Evolutionary conservation across 2,888 invertebrate genomes (phyloP).

Genomic region (Eulithis prunata): DNA sequence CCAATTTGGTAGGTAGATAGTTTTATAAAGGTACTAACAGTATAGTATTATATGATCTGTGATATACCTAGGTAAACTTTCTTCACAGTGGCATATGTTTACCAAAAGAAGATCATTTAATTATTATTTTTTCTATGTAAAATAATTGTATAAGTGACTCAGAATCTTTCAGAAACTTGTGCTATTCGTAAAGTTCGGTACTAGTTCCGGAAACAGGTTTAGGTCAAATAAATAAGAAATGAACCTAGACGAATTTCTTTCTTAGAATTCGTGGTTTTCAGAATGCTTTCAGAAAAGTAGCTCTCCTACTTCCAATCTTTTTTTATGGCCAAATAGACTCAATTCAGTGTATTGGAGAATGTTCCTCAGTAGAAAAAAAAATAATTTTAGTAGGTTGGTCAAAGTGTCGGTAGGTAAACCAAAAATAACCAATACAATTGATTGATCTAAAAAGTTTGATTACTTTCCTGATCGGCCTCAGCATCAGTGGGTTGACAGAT

Average conservation of each 20-base stretch:
- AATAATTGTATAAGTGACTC: too few species aligned
- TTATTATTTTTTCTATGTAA: too few species aligned
- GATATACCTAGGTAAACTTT: too few species aligned
- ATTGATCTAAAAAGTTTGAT: constrained; percentile 27
- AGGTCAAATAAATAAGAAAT: constrained; percentile 12
- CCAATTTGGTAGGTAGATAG: too few species aligned
- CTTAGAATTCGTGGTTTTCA: background rate
- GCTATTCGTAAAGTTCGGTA: background rate
- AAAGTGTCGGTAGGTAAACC: background rate
- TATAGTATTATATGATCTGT: too few species aligned
- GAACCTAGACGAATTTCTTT: background rate
- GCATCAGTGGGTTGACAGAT: constrained; percentile 18
- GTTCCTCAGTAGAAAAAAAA: background rate
- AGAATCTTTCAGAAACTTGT: too few species aligned
- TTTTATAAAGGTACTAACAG: too few species aligned
- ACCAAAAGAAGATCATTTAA: too few species aligned
- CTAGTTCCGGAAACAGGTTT: background rate
- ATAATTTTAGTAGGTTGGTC: background rate
- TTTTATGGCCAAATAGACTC: constrained; percentile 5
- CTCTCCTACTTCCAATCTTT: constrained; percentile 6
- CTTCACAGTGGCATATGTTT: too few species aligned
- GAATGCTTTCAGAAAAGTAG: background rate
- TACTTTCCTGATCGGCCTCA: constrained; percentile 3
- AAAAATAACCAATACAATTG: constrained; percentile 4
- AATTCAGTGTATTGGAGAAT: background rate